Percentiles rank a stretch among this genome's conserved stretches.
phyloP scores from a whole-genome alignment of 2,888 invertebrate species.

The Stenchaetothrips biformis region DNA sequence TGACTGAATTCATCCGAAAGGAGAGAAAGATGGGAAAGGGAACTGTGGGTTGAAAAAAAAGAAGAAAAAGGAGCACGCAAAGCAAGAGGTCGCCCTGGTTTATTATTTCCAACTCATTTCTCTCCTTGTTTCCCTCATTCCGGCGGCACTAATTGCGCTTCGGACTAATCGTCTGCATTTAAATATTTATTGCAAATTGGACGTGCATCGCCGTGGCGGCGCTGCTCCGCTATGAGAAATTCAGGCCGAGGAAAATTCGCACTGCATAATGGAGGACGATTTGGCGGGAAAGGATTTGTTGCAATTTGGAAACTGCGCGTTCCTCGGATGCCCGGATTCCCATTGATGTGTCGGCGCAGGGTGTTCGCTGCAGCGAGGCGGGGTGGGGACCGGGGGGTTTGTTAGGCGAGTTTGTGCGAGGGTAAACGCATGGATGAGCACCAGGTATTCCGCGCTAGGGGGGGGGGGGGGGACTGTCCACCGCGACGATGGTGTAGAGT shows the following conservation, averaged over 20 bases:
- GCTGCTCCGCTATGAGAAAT: no score
- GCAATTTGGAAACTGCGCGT: no score
- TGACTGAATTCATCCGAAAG: no score
- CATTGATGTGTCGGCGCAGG: not conserved
- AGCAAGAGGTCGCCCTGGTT: no score
- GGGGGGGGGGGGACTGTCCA: no score
- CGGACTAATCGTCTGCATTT: conserved; percentile 15
- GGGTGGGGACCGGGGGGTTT: not conserved
- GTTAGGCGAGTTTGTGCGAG: not conserved
- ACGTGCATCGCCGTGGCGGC: not conserved
- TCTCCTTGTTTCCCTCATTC: not conserved
- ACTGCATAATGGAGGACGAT: not conserved
- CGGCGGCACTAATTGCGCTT: conserved; percentile 9
- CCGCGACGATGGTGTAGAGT: no score
- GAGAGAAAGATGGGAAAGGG: no score
- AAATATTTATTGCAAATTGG: conserved; percentile 20
- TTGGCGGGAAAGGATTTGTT: not conserved
- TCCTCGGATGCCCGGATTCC: not conserved
- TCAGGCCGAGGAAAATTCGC: no score
- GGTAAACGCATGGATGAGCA: conserved; percentile 10
- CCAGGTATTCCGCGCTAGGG: not conserved
- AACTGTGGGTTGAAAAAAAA: no score
- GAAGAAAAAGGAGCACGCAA: no score
- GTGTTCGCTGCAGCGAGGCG: not conserved
- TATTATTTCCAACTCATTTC: not conserved